Conservation (phyloP, 1,140 invertebrate genomes). For the Monochamus saltuarius region DNA sequence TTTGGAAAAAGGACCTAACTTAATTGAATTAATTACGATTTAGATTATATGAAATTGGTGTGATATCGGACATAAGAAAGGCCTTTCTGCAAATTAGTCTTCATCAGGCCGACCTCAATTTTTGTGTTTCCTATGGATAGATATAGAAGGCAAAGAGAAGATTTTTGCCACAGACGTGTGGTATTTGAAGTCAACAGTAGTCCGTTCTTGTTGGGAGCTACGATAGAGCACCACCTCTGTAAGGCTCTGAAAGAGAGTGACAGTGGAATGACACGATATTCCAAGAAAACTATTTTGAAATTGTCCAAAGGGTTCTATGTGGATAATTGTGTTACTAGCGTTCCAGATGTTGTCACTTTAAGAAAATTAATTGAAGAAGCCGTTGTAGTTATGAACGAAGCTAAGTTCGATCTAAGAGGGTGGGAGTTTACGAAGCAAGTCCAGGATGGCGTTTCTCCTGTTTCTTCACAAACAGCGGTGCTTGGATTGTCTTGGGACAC, state of each 20-base stretch:
- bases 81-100: constrained; percentile 51
- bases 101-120: constrained; percentile 36
- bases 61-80: constrained; percentile 51
- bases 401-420: constrained; percentile 35
- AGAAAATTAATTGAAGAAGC: constrained; percentile 26
- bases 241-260: too few relatives aligned
- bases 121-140: constrained; percentile 39
- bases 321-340: constrained; percentile 38
- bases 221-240: constrained; percentile 31
- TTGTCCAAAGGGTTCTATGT: constrained; percentile 35
- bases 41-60: constrained; percentile 42
- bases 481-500: constrained; percentile 8
- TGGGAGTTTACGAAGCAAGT: constrained; percentile 26
- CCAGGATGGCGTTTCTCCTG: not conserved
- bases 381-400: constrained; percentile 27
- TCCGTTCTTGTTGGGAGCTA: constrained; percentile 46
- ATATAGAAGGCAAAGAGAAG: constrained; percentile 24
- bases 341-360: constrained; percentile 20
- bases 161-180: constrained; percentile 36
- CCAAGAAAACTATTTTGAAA: not conserved
- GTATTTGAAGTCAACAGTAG: constrained; percentile 45
- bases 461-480: too few relatives aligned
- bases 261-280: constrained; percentile 8
- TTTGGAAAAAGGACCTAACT: too few relatives aligned
- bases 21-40: too few relatives aligned